A percentile compares a stretch with the other conserved stretches of the same genome.
These are phyloP conservation scores for Yponomeuta plumbellus DNA, from an alignment of 2,888 invertebrate species.

Conservation along the genomic window DNA sequence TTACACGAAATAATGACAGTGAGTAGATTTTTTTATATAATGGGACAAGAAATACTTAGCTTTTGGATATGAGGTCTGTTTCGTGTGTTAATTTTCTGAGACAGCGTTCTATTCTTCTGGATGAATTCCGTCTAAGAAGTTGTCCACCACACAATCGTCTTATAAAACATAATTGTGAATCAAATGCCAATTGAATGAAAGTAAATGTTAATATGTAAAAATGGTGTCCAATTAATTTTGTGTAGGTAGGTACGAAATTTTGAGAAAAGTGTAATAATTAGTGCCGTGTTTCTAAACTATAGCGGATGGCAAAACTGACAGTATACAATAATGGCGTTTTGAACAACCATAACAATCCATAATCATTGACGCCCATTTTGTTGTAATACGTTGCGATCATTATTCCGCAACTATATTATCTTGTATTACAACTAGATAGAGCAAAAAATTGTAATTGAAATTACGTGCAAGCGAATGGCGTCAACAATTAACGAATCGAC, in stretches of 20 bases:
- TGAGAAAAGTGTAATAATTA: not conserved
- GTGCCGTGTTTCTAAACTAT: slow-evolving; percentile 1
- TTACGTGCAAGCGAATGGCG: not conserved
- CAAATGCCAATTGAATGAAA: not conserved
- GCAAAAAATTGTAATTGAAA: no score
- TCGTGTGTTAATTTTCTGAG: not conserved
- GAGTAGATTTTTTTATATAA: slow-evolving; percentile 35
- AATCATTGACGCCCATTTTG: not conserved
- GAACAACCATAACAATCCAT: slow-evolving; percentile 7
- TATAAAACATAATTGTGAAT: not conserved
- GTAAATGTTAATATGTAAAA: not conserved
- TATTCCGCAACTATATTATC: no score
- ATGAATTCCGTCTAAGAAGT: not conserved
- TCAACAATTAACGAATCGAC: not conserved
- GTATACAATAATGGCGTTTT: not conserved
- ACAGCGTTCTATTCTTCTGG: not conserved
- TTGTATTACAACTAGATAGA: no score
- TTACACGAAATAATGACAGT: not conserved
- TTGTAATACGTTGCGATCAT: not conserved
- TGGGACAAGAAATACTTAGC: slow-evolving; percentile 31
- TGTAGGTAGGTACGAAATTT: not conserved
- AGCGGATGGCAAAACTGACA: not conserved
- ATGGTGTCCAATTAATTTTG: not conserved
- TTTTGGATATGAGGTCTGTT: not conserved
- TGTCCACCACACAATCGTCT: not conserved